Conservation (phyloP, 2,888 invertebrate genomes). For the Mystacides longicornis region DNA sequence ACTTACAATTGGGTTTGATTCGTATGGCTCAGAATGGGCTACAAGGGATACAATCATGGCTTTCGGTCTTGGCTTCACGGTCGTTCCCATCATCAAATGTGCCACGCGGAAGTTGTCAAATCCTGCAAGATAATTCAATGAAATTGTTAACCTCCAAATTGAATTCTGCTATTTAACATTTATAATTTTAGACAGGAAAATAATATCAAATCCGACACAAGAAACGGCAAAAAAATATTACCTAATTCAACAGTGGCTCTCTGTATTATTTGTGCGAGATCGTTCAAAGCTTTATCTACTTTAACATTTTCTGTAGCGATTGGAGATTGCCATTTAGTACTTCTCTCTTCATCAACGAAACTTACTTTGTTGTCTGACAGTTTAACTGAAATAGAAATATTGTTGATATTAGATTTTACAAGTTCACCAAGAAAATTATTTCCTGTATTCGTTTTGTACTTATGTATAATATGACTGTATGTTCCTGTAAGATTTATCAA, state of each 20-base stretch:
- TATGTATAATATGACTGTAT: too few relatives aligned
- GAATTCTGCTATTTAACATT: too few relatives aligned
- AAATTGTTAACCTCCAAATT: not conserved
- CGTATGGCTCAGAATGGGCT: constrained; percentile 52
- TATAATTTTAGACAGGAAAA: too few relatives aligned
- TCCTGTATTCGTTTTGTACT: too few relatives aligned
- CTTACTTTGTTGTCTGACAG: constrained; percentile 39
- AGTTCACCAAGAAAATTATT: too few relatives aligned
- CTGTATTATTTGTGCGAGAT: constrained; percentile 27
- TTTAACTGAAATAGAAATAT: constrained; percentile 34
- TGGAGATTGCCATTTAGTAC: constrained; percentile 30
- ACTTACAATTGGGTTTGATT: constrained; percentile 49
- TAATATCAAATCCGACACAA: too few relatives aligned
- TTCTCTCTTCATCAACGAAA: constrained; percentile 31
- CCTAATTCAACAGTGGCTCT: not conserved
- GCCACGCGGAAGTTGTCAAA: constrained; percentile 14
- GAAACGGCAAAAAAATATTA: too few relatives aligned
- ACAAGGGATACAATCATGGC: constrained; percentile 68
- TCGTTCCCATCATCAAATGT: not conserved
- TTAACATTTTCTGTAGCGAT: constrained; percentile 31
- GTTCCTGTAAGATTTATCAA: too few relatives aligned
- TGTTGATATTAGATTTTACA: too few relatives aligned
- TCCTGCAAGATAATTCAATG: not conserved
- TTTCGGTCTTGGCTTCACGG: constrained; percentile 44
- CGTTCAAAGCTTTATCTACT: constrained; percentile 28